Conservation (phyloP, 2,888 invertebrate species). For the Polydrusus pterygomalis region DNA sequence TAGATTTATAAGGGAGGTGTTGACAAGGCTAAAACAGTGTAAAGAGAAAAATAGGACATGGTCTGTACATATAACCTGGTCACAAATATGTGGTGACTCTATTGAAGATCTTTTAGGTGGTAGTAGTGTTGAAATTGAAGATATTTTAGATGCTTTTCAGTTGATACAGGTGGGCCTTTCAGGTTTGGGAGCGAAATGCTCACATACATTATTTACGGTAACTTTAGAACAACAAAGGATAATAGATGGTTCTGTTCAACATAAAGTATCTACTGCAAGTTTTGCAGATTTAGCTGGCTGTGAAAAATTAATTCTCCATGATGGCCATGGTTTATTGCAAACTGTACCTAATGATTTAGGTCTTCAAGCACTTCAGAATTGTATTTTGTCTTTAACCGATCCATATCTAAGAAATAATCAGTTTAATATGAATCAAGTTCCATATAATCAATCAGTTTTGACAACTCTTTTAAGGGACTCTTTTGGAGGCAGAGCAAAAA, state of each 20-base stretch:
- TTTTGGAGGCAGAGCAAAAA: slow-evolving; percentile 85
- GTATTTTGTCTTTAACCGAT: slow-evolving; percentile 77
- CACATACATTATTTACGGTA: slow-evolving; percentile 82
- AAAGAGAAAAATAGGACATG: slow-evolving; percentile 80
- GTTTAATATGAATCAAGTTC: slow-evolving; percentile 64
- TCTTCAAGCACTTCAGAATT: slow-evolving; percentile 79
- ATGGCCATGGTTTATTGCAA: slow-evolving; percentile 70
- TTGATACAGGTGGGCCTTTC: slow-evolving; percentile 81
- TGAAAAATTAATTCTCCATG: slow-evolving; percentile 73
- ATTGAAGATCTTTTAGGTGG: slow-evolving; percentile 76
- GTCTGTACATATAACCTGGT: slow-evolving; percentile 82
- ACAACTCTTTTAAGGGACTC: slow-evolving; percentile 83
- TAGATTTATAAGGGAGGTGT: slow-evolving; percentile 82
- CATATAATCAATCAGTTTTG: slow-evolving; percentile 80
- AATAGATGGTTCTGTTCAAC: slow-evolving; percentile 80
- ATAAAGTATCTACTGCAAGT: slow-evolving; percentile 83
- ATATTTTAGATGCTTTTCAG: slow-evolving; percentile 81
- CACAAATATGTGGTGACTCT: slow-evolving; percentile 82
- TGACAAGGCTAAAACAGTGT: slow-evolving; percentile 75
- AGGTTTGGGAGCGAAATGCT: slow-evolving; percentile 75
- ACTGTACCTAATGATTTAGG: slow-evolving; percentile 77
- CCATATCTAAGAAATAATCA: slow-evolving; percentile 49
- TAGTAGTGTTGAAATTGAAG: slow-evolving; percentile 76
- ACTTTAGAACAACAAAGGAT: slow-evolving; percentile 86
- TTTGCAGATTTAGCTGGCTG: slow-evolving; percentile 79